phyloP scores from a whole-genome alignment of 2,797 vertebrate species.

The Xenopus petersii region DNA sequence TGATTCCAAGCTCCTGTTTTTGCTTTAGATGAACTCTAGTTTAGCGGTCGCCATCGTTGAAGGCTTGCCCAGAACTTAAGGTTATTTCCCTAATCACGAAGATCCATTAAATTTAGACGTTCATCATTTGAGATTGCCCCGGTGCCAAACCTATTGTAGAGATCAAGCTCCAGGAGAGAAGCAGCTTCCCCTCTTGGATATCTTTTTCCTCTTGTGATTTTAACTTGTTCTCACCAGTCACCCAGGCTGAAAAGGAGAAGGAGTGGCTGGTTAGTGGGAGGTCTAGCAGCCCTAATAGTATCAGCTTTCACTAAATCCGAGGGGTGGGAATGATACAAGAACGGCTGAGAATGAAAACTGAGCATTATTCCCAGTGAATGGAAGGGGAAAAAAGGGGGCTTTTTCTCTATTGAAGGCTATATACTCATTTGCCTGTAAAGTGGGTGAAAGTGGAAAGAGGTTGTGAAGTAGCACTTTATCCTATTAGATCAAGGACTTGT shows the following conservation, averaged over 20 bases:
- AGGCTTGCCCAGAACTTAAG: not conserved
- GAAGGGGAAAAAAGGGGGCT: not conserved
- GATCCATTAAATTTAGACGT: not conserved
- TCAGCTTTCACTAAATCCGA: constrained; percentile 46
- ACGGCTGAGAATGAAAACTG: constrained; percentile 26
- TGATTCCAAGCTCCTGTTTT: not conserved
- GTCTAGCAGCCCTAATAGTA: constrained; percentile 32
- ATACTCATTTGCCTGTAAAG: too few relatives aligned
- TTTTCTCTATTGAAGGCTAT: too few relatives aligned
- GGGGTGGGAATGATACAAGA: constrained; percentile 40
- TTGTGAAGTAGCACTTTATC: too few relatives aligned
- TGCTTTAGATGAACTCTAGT: not conserved
- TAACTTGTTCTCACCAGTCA: constrained; percentile 44
- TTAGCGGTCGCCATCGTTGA: not conserved
- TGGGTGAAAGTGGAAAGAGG: not conserved
- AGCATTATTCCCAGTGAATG: constrained; percentile 13
- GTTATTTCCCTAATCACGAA: not conserved
- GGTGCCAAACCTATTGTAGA: not conserved
- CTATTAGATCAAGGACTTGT: too few relatives aligned
- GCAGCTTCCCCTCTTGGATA: not conserved
- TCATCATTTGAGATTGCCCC: not conserved
- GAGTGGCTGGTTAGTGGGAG: constrained; percentile 40
- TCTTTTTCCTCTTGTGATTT: constrained; percentile 11
- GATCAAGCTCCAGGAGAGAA: not conserved
- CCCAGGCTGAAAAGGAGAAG: constrained; percentile 28